These are phyloP conservation scores for Oligia fasciuncula DNA, from an alignment of 2,888 invertebrate species.

Conservation along the genomic window DNA sequence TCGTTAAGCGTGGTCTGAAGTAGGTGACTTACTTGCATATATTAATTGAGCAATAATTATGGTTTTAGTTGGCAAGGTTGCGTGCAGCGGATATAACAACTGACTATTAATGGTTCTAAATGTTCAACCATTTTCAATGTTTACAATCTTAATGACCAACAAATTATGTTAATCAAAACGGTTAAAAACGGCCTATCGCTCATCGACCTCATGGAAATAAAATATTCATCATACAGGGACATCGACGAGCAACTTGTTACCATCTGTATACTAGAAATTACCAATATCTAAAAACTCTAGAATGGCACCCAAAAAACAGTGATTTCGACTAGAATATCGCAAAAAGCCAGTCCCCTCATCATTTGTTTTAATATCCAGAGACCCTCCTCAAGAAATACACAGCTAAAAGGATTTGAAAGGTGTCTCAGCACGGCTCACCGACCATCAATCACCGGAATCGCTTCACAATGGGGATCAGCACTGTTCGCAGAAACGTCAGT, in stretches of 20 bases:
- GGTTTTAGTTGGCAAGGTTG: conserved; percentile 59
- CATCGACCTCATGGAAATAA: neutral
- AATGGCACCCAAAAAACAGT: neutral
- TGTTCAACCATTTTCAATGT: neutral
- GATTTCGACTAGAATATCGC: neutral
- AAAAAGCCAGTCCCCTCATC: neutral
- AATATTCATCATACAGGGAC: neutral
- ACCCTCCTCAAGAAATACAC: conserved; percentile 19
- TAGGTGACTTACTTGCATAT: conserved; percentile 69
- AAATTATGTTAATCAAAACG: neutral
- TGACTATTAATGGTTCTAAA: conserved; percentile 31
- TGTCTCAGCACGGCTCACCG: conserved; percentile 43
- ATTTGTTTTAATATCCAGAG: conserved; percentile 26
- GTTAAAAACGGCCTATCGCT: neutral
- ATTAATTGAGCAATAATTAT: conserved; percentile 66
- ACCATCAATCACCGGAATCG: conserved; percentile 67
- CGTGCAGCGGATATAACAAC: conserved; percentile 37
- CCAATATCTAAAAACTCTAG: neutral
- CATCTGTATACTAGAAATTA: no score
- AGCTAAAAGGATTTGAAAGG: conserved; percentile 36
- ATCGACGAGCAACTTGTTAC: neutral
- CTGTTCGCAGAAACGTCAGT: conserved; percentile 69
- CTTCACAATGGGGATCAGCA: conserved; percentile 62
- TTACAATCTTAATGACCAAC: conserved; percentile 6
- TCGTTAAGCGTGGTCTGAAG: conserved; percentile 36